phyloP scores from a whole-genome alignment of 1,140 invertebrate genomes.

The Panagrolaimus sp. region DNA sequence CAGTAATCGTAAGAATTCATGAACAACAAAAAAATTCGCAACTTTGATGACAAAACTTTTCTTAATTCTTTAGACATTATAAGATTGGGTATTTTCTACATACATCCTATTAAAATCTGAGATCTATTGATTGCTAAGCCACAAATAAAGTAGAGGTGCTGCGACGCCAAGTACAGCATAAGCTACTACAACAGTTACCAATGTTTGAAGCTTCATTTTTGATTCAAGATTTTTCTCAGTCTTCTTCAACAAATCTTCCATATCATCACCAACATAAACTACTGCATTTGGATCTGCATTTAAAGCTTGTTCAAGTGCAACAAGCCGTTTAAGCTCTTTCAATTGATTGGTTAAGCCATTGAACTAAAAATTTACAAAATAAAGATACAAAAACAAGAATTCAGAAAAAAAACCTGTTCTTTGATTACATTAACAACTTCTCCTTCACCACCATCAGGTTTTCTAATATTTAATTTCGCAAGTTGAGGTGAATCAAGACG shows the following conservation, averaged over 20 bases:
- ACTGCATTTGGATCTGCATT: slow-evolving; percentile 21
- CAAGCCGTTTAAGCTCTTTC: slow-evolving; percentile 40
- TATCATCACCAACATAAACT: slow-evolving; percentile 47
- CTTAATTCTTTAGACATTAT: too few species aligned
- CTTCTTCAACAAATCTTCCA: slow-evolving; percentile 37
- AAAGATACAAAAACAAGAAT: background rate
- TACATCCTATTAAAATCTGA: background rate
- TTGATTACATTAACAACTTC: slow-evolving; percentile 26
- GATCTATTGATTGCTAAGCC: slow-evolving; percentile 4
- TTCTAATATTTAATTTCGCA: slow-evolving; percentile 17
- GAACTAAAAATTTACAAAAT: slow-evolving; percentile 35
- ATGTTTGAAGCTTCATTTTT: slow-evolving; percentile 46
- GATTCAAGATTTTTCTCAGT: slow-evolving; percentile 47
- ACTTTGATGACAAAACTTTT: too few species aligned
- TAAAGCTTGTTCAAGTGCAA: slow-evolving; percentile 25
- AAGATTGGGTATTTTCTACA: background rate
- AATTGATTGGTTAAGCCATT: slow-evolving; percentile 33
- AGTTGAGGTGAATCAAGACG: slow-evolving; percentile 36
- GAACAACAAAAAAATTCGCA: background rate
- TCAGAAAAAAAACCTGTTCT: slow-evolving; percentile 30
- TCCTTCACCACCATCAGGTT: slow-evolving; percentile 13
- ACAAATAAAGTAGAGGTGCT: slow-evolving; percentile 29
- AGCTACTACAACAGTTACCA: slow-evolving; percentile 32
- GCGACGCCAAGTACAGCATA: slow-evolving; percentile 27
- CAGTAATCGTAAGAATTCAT: too few species aligned